Conservation (phyloP, 2,797 vertebrate genomes). For the Nannoperca australis region DNA sequence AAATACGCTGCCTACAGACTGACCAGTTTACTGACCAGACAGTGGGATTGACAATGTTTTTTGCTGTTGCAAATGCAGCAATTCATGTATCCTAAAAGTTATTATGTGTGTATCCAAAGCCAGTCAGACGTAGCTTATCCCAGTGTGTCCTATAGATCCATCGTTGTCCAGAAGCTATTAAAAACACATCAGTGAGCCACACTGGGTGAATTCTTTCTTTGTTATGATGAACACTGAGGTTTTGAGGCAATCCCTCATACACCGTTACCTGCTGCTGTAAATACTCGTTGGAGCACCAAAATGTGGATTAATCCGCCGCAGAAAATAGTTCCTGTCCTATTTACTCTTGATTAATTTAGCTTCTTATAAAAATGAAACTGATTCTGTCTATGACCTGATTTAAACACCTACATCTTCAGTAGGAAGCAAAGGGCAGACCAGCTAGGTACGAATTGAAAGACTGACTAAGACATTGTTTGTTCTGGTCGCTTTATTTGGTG, state of each 20-base stretch:
- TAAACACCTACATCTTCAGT: neutral
- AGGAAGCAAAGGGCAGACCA: neutral
- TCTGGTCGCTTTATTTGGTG: neutral
- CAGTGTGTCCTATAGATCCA: neutral
- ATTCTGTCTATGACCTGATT: neutral
- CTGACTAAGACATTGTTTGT: no score
- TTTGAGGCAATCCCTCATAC: neutral
- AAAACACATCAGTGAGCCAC: conserved; percentile 15
- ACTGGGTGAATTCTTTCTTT: neutral
- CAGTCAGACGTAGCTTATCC: neutral
- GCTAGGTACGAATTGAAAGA: no score
- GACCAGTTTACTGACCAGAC: neutral
- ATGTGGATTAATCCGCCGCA: neutral
- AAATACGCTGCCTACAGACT: neutral
- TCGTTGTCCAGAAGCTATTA: conserved; percentile 26
- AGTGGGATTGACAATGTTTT: neutral
- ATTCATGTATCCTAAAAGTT: neutral
- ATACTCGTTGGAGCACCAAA: neutral
- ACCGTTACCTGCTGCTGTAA: neutral
- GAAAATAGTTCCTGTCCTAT: neutral
- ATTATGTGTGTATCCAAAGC: neutral
- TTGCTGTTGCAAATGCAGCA: neutral
- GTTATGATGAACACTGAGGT: conserved; percentile 5
- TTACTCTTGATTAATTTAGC: neutral
- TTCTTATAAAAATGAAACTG: neutral